Conservation (phyloP, 2,113 vertebrate genomes). For the Fregata magnificens region DNA sequence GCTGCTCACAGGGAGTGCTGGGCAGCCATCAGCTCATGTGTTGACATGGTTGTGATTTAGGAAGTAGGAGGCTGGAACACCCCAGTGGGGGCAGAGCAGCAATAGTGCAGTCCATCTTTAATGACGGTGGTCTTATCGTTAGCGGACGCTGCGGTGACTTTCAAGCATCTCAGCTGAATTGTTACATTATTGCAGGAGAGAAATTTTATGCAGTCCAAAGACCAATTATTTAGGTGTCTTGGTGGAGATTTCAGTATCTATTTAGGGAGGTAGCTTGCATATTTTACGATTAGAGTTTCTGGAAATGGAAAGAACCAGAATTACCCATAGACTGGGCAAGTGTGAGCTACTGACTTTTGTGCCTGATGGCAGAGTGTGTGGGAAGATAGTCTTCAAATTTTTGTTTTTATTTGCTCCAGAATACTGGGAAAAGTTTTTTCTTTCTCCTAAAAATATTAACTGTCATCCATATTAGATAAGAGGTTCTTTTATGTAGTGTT, state of each 20-base stretch:
- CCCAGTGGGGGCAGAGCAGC: not conserved
- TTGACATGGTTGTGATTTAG: not conserved
- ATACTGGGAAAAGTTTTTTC: not conserved
- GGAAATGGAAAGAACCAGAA: slow-evolving; percentile 21
- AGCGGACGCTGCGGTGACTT: not conserved
- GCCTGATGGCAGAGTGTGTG: not conserved
- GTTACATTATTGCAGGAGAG: not conserved
- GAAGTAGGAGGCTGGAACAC: not conserved
- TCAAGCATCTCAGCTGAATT: not conserved
- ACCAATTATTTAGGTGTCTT: not conserved
- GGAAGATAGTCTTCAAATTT: not conserved
- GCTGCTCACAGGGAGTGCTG: not conserved
- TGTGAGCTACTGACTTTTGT: not conserved
- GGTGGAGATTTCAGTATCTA: not conserved
- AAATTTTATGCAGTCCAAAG: not conserved
- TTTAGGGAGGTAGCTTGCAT: not conserved
- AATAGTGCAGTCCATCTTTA: not conserved
- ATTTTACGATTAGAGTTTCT: slow-evolving; percentile 76
- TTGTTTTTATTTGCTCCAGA: not conserved
- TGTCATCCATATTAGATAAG: not conserved
- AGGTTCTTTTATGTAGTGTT: not conserved
- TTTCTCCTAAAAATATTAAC: not conserved
- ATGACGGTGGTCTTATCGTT: not conserved
- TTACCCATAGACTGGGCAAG: not conserved
- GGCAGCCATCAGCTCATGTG: not conserved